A percentile compares a stretch with the other conserved stretches of the same genome.
phyloP scores from a whole-genome alignment of 1,140 invertebrate species.

The Homarus americanus region DNA sequence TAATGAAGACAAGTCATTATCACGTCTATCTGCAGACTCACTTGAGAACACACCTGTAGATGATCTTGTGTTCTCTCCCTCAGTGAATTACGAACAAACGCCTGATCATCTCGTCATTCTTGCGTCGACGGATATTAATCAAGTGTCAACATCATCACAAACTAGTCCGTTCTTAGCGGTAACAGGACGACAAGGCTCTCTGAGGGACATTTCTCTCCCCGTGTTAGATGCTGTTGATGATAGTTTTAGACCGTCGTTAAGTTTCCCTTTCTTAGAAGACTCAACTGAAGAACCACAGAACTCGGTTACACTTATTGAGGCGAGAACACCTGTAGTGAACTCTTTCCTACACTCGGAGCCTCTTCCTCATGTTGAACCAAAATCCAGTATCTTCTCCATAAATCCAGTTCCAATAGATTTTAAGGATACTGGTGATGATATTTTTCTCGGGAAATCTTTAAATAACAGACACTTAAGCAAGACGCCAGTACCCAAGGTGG shows the following conservation, averaged over 20 bases:
- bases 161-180: not conserved
- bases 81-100: slow-evolving; percentile 1
- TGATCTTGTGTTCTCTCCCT: no score
- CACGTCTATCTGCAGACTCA: no score
- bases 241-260: slow-evolving; percentile 32
- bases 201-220: not conserved
- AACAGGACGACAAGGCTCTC: not conserved
- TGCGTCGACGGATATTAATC: not conserved
- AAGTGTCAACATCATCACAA: not conserved
- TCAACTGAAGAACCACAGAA: slow-evolving; percentile 5
- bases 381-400: slow-evolving; percentile 8
- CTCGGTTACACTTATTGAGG: not conserved
- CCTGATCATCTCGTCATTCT: slow-evolving; percentile 25
- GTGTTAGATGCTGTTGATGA: not conserved
- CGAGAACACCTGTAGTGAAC: not conserved
- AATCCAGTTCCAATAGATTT: slow-evolving; percentile 11
- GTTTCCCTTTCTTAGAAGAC: slow-evolving; percentile 30
- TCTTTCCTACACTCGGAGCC: slow-evolving; percentile 26
- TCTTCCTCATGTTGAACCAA: not conserved
- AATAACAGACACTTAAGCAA: slow-evolving; percentile 1
- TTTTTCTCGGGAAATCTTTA: not conserved
- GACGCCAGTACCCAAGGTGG: slow-evolving; percentile 43
- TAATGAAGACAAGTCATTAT: not conserved
- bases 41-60: no score
- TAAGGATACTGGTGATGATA: not conserved